These are phyloP conservation scores for Automeris io DNA, from an alignment of 2,888 invertebrate species.

Conservation along the genomic window DNA sequence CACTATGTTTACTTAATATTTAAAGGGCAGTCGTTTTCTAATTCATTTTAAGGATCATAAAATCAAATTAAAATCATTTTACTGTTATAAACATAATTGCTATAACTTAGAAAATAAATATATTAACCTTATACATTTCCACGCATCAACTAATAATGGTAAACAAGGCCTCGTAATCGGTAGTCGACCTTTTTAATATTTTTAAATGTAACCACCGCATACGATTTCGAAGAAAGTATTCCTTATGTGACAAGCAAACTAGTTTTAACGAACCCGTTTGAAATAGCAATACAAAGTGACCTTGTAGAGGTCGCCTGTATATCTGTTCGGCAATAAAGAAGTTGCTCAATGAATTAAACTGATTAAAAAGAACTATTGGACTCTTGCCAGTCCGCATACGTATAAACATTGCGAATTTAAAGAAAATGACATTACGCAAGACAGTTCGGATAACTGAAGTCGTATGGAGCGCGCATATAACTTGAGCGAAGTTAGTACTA, in stretches of 20 bases:
- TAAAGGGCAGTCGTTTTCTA: no score
- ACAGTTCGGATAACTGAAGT: constrained; percentile 26
- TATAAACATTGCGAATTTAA: constrained; percentile 69
- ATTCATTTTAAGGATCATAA: no score
- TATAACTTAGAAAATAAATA: constrained; percentile 1
- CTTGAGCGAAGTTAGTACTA: no score
- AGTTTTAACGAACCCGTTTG: constrained; percentile 25
- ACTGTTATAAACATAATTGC: no score
- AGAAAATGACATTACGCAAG: constrained; percentile 67
- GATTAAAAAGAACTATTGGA: constrained; percentile 72
- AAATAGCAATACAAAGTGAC: constrained; percentile 42
- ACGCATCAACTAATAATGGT: neutral
- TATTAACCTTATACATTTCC: constrained; percentile 1
- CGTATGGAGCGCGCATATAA: no score
- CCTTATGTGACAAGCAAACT: constrained; percentile 22
- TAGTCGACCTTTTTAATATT: neutral
- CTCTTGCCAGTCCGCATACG: constrained; percentile 56
- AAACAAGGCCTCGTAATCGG: neutral
- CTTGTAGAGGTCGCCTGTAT: constrained; percentile 65
- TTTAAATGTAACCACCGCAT: constrained; percentile 1
- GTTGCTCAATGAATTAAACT: constrained; percentile 69
- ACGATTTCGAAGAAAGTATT: constrained; percentile 26
- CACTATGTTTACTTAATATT: no score
- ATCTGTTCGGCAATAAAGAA: constrained; percentile 59
- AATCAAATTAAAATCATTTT: no score